These are phyloP conservation scores for Gavia stellata DNA, from an alignment of 2,113 vertebrate species.

Conservation along the genomic window DNA sequence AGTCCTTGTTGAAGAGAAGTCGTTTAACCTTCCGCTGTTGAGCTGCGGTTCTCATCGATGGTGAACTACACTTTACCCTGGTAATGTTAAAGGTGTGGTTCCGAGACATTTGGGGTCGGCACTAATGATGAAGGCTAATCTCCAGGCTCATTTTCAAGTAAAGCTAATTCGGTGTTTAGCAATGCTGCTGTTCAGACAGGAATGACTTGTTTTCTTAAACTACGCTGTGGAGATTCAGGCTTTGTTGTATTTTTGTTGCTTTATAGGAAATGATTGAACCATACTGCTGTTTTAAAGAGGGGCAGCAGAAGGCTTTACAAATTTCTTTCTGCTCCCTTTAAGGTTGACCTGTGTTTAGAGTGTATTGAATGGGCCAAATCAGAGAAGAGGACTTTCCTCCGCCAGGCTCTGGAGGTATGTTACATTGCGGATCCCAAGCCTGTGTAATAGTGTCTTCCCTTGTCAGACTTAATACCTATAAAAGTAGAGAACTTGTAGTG, in stretches of 20 bases:
- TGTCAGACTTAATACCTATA: background rate
- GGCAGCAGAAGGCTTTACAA: background rate
- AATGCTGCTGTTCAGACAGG: background rate
- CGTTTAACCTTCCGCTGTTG: fast-evolving
- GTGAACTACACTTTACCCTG: background rate
- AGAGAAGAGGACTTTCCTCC: constrained; percentile 97
- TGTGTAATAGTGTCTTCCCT: too few species aligned
- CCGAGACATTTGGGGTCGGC: background rate
- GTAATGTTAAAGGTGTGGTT: fast-evolving
- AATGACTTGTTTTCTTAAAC: background rate
- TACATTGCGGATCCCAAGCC: background rate
- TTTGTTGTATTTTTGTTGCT: background rate
- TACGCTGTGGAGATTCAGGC: background rate
- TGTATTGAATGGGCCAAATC: constrained; percentile 99
- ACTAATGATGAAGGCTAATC: background rate
- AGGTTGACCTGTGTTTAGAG: constrained; percentile 94
- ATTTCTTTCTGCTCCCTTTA: background rate
- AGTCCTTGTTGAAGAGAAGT: background rate
- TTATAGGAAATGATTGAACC: background rate
- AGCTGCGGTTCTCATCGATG: background rate
- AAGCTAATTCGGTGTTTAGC: background rate
- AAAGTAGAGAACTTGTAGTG: background rate
- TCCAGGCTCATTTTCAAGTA: background rate
- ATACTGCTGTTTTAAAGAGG: background rate
- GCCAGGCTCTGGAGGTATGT: constrained; percentile 94